Conservation (phyloP, 2,113 vertebrate genomes). For the Burhinus bistriatus region DNA sequence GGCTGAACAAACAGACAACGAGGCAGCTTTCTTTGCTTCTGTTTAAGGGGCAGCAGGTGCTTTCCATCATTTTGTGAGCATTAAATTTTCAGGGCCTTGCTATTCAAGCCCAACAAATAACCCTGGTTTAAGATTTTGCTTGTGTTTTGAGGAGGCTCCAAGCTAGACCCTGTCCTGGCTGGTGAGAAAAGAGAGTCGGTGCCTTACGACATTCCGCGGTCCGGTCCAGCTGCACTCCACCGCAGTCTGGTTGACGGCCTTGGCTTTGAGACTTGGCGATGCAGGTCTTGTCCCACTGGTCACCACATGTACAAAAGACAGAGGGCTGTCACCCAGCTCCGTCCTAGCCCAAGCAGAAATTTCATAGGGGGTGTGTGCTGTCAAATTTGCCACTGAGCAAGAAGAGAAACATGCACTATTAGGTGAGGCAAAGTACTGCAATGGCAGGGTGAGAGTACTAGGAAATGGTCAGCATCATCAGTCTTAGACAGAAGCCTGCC, state of each 20-base stretch:
- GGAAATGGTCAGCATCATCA: not conserved
- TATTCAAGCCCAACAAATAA: not conserved
- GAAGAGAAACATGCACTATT: not conserved
- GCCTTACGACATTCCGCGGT: slow-evolving; percentile 76
- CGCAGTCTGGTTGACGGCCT: slow-evolving; percentile 88
- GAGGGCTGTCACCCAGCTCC: slow-evolving; percentile 88
- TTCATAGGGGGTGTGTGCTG: slow-evolving; percentile 89
- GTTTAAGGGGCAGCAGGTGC: not conserved
- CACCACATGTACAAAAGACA: slow-evolving; percentile 81
- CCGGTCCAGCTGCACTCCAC: slow-evolving; percentile 92
- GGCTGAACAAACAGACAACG: not conserved
- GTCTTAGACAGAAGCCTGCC: not conserved
- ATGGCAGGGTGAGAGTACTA: not conserved
- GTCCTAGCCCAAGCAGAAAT: slow-evolving; percentile 93
- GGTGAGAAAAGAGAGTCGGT: not conserved
- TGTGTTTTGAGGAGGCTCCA: not conserved
- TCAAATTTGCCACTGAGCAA: slow-evolving; percentile 84
- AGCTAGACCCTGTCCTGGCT: not conserved
- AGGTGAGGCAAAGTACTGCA: not conserved
- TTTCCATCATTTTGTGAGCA: not conserved
- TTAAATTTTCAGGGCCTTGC: not conserved
- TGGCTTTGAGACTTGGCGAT: slow-evolving; percentile 85
- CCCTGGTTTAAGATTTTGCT: not conserved
- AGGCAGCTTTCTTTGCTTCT: not conserved
- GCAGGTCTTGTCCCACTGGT: slow-evolving; percentile 81